A percentile compares a stretch with the other conserved stretches of the same genome.
Evolutionary conservation across 2,797 vertebrate species (phyloP).

Genomic region (Rhynchonycteris naso): DNA sequence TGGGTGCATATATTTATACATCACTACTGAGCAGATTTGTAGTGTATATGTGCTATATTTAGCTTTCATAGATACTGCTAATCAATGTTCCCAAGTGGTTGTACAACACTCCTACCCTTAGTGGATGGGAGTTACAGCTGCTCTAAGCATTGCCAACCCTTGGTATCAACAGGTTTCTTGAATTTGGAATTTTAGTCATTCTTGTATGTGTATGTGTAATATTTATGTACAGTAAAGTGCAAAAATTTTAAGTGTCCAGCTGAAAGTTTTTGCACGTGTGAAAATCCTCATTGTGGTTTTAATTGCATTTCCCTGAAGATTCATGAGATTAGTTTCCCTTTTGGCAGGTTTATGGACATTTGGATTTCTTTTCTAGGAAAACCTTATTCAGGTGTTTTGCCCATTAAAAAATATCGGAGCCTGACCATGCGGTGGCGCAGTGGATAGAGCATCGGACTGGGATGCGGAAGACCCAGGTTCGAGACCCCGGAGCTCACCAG

Average conservation of each 20-base stretch:
- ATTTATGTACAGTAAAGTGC: not conserved
- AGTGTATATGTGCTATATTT: not conserved
- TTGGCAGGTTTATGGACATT: not conserved
- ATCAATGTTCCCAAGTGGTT: not conserved
- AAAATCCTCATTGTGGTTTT: not conserved
- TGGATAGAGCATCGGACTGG: too few species aligned
- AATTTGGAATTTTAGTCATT: not conserved
- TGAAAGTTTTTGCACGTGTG: constrained; percentile 4
- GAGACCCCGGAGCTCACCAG: too few species aligned
- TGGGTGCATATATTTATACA: not conserved
- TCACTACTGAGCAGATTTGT: not conserved
- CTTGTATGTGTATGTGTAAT: not conserved
- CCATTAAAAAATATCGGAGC: not conserved
- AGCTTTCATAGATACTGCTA: not conserved
- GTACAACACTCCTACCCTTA: not conserved
- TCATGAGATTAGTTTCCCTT: not conserved
- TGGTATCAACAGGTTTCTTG: not conserved
- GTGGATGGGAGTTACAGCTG: not conserved
- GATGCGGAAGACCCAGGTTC: too few species aligned
- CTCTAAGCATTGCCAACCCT: not conserved
- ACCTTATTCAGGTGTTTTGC: not conserved
- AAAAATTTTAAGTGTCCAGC: constrained; percentile 20
- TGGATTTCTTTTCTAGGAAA: constrained; percentile 10
- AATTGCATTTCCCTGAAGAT: not conserved
- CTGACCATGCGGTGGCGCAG: too few species aligned